Evolutionary conservation across 2,113 vertebrate species (phyloP).

Genomic region (Cryptomyrus ogoouensis): DNA sequence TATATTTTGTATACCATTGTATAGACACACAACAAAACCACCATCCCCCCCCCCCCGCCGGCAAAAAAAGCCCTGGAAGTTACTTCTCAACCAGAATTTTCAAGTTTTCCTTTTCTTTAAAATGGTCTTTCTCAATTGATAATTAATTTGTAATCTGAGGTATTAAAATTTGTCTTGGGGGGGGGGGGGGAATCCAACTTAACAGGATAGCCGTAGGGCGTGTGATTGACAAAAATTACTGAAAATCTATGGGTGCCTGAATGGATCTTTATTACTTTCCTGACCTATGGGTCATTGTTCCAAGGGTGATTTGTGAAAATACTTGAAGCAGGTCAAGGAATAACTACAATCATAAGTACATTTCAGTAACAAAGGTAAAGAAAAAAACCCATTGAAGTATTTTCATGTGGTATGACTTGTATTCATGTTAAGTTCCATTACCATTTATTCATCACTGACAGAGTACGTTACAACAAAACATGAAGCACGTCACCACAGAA

Average conservation of each 20-base stretch:
- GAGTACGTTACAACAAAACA: not conserved
- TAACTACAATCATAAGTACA: not conserved
- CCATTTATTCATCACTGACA: not conserved
- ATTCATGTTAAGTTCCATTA: not conserved
- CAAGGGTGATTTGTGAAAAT: not conserved
- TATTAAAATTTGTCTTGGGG: not conserved
- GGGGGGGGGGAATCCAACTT: not conserved
- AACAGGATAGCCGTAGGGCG: not conserved
- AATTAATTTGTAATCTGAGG: not conserved
- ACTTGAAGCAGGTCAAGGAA: not conserved
- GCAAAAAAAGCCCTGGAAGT: not conserved
- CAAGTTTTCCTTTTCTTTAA: not conserved
- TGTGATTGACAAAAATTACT: not conserved
- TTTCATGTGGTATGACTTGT: not conserved
- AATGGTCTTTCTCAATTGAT: not conserved
- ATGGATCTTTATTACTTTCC: not conserved
- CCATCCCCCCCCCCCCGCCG: no score
- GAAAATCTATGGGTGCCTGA: not conserved
- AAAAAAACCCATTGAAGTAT: not conserved
- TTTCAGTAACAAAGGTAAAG: not conserved
- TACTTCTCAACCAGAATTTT: not conserved
- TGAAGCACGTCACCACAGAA: conserved; percentile 5
- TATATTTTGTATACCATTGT: not conserved
- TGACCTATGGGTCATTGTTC: not conserved
- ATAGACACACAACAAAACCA: not conserved